These are phyloP conservation scores for Machimus atricapillus DNA, from an alignment of 2,888 invertebrate species.

Conservation along the genomic window DNA sequence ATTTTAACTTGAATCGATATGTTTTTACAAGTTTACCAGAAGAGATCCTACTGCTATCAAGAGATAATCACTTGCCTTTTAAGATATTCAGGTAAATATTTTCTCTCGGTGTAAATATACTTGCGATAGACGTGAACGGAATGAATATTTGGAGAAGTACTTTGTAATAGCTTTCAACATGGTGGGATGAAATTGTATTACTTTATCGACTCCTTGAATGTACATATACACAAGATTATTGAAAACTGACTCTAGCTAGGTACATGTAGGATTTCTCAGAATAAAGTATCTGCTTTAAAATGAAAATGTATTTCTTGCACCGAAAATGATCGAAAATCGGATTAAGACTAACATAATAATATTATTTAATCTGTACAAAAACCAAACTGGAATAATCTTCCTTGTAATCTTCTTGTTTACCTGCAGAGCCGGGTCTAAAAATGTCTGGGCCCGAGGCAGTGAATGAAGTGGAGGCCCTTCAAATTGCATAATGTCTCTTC, in stretches of 20 bases:
- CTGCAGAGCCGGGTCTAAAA: too few species aligned
- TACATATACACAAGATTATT: background rate
- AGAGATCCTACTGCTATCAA: background rate
- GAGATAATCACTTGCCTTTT: conserved; percentile 27
- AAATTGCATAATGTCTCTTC: too few species aligned
- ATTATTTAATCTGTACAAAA: too few species aligned
- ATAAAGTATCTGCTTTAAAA: background rate
- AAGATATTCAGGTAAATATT: conserved; percentile 29
- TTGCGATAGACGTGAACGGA: conserved; percentile 10
- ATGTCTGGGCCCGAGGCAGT: too few species aligned
- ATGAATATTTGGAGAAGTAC: conserved; percentile 3
- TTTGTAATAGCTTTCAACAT: conserved; percentile 3
- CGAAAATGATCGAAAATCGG: background rate
- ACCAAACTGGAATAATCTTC: too few species aligned
- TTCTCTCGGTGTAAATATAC: conserved; percentile 13
- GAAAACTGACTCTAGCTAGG: background rate
- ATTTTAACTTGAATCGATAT: conserved; percentile 16
- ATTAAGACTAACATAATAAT: background rate
- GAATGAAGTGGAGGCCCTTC: too few species aligned
- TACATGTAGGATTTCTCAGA: background rate
- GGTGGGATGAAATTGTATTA: background rate
- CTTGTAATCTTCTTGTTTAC: too few species aligned
- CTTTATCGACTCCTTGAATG: background rate
- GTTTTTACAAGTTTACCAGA: conserved; percentile 26
- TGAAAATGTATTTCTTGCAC: background rate